Percentiles rank a stretch among this genome's conserved stretches.
Evolutionary conservation across 2,888 invertebrate species (phyloP).

Genomic region (Leptinotarsa juncta): DNA sequence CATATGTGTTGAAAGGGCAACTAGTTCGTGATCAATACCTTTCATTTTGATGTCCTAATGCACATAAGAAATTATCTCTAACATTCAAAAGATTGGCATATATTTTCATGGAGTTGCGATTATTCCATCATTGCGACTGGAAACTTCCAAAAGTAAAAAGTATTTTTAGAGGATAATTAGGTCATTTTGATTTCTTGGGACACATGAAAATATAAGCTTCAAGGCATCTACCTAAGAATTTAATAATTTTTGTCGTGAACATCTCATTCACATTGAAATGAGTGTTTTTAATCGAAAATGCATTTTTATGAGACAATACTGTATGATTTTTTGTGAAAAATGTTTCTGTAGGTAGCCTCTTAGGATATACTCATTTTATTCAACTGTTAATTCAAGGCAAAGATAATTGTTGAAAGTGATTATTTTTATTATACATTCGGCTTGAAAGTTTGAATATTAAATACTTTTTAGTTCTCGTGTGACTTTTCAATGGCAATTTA

Average conservation of each 20-base stretch:
- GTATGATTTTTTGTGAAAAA: constrained; percentile 42
- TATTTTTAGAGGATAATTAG: background rate
- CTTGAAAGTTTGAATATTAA: constrained; percentile 46
- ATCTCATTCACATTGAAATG: constrained; percentile 36
- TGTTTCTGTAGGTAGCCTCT: constrained; percentile 51
- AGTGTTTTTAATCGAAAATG: constrained; percentile 47
- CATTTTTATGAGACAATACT: constrained; percentile 56
- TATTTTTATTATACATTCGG: constrained; percentile 53
- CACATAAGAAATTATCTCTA: background rate
- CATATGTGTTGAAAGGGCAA: no score
- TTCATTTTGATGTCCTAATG: background rate
- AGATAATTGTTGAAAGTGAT: constrained; percentile 55
- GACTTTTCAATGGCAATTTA: background rate
- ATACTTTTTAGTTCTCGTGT: constrained; percentile 38
- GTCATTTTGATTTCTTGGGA: background rate
- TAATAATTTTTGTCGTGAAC: constrained; percentile 34
- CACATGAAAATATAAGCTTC: constrained; percentile 5
- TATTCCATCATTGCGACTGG: background rate
- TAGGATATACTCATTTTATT: constrained; percentile 49
- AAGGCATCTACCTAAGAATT: background rate
- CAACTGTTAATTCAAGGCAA: constrained; percentile 57
- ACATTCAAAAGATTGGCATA: background rate
- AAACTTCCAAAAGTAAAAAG: background rate
- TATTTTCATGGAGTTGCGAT: background rate
- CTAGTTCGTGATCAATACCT: background rate